Base-by-base conservation (phyloP, 2,113 vertebrate species). In the Prolemur simus region DNA sequence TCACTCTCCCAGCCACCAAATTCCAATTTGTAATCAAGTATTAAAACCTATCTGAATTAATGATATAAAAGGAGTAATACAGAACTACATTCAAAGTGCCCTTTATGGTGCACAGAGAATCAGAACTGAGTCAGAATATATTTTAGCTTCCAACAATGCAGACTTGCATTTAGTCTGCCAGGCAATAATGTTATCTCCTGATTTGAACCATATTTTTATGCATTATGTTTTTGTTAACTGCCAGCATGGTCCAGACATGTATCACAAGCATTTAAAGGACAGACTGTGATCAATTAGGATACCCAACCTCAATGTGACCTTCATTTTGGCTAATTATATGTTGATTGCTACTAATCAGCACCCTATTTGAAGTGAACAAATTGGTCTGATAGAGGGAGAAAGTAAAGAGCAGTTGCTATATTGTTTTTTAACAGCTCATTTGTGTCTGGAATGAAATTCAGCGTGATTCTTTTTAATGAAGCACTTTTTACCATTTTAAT, bases 281-380 rank as follows among this genome's bases (percentile, higher is more conserved):
- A 89, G 56, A 60, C 7, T 63, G 42, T 95, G 54, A 90, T 96
- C 73, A 81, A 12, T 60, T 80, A 66, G 17, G 42, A 78, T 63
- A 58, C 11, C 32, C 68, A 76, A 76, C 42, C n/a, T 95, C 88
- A 91, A 69, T 60, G 83, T 86, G 69, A 96, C 92, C 97, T 94
- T 97, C 88, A 90, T 68, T 96, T 85, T 93, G 23, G 49, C 56
- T 96, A 97, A 96, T 97, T 92, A 77, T 76, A 80, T 95, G 91
- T 77, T 97, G 83, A 96, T 96, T 97, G 81, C 87, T 95, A 89
- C 87, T 98, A 97, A 96, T 98, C 92, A 97, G 81, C 68, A 49
- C 45, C 73, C 74, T 90, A 87, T 97, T 97, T 94, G 76, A 76
- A 94, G n/a, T 63, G 80, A 97, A 93, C 77, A 96, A 83, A 83